Evolutionary conservation across 2,113 vertebrate genomes (phyloP).

Genomic region (Chlamydotis undulata): DNA sequence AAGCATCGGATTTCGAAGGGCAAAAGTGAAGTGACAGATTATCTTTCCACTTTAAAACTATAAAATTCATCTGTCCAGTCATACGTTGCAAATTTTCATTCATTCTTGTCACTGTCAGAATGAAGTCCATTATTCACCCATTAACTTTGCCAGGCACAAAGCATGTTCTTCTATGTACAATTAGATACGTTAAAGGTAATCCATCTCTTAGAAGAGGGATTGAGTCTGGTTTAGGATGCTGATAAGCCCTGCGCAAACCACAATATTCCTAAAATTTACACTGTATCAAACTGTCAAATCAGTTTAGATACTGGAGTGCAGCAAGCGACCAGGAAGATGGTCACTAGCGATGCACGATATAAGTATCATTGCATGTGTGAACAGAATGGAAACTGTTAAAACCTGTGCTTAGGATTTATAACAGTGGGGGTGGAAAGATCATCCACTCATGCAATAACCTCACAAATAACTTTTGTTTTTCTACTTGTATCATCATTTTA

Average conservation of each 20-base stretch:
- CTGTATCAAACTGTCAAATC: not conserved
- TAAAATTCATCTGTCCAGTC: not conserved
- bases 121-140: not conserved
- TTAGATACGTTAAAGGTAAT: not conserved
- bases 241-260: not conserved
- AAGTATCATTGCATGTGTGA: not conserved
- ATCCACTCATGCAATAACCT: not conserved
- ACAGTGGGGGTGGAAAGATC: not conserved
- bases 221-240: not conserved
- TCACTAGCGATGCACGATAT: not conserved
- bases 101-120: not conserved
- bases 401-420: not conserved
- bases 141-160: not conserved
- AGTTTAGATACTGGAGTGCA: not conserved
- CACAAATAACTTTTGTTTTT: not conserved
- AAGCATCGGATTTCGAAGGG: not conserved
- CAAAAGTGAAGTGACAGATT: not conserved
- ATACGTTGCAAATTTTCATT: not conserved
- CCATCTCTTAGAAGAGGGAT: not conserved
- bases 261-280: not conserved
- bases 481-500: not conserved
- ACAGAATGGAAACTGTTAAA: not conserved
- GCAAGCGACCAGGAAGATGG: not conserved
- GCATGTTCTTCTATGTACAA: not conserved
- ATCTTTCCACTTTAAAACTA: not conserved